These are phyloP conservation scores for Pantelozetes paolii DNA, from an alignment of 2,888 invertebrate species.

Conservation along the genomic window DNA sequence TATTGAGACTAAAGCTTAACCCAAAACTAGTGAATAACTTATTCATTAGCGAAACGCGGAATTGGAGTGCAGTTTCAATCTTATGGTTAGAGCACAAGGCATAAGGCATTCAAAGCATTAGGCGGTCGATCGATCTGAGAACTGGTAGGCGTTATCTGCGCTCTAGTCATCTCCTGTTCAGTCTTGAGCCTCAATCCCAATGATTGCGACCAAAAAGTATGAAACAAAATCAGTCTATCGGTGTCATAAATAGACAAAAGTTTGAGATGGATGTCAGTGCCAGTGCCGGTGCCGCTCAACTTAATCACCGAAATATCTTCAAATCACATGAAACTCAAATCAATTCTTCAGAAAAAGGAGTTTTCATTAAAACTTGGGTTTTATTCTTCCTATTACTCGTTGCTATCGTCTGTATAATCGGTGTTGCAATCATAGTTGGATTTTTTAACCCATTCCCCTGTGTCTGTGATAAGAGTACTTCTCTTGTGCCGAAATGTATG, in stretches of 20 bases:
- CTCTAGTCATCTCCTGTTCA: not conserved
- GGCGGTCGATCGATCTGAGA: slow-evolving; percentile 21
- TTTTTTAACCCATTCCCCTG: slow-evolving; percentile 1
- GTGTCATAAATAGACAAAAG: not conserved
- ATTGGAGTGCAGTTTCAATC: not conserved
- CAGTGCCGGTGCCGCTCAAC: not conserved
- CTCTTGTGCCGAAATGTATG: slow-evolving; percentile 22
- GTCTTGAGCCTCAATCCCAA: slow-evolving; percentile 4
- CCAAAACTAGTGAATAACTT: slow-evolving; percentile 25
- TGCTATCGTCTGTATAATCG: slow-evolving; percentile 9
- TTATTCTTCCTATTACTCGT: not conserved
- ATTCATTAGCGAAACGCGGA: slow-evolving; percentile 28
- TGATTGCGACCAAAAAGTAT: not conserved
- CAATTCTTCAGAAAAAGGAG: not conserved
- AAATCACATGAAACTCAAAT: slow-evolving; percentile 8
- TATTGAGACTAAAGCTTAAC: not conserved
- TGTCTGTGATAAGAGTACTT: slow-evolving; percentile 31
- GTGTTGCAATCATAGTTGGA: slow-evolving; percentile 4
- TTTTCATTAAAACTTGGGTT: slow-evolving; percentile 28
- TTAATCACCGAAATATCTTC: slow-evolving; percentile 21
- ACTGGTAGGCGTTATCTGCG: slow-evolving; percentile 7
- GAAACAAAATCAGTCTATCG: not conserved
- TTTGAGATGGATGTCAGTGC: slow-evolving; percentile 28
- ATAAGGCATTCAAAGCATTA: too few species aligned
- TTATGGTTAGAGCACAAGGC: not conserved